Evolutionary conservation across 2,797 vertebrate genomes (phyloP), one percentile per base, ranked within the genome.

Genomic region (Sparidentex hasta): DNA sequence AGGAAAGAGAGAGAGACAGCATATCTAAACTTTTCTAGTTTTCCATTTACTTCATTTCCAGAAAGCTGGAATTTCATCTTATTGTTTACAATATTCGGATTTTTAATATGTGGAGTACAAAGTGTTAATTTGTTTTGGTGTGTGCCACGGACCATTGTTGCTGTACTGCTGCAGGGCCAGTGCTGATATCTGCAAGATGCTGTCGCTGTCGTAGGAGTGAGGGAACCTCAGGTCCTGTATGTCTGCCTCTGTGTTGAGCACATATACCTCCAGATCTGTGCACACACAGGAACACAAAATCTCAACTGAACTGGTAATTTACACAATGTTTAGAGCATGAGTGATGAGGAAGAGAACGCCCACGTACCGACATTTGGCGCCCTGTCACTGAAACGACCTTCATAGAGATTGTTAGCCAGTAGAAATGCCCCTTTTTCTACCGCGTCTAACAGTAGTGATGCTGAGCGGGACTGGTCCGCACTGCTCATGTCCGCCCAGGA

Each of bases 131-230:
- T 20, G 11, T 64, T 29, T 38, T 27, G 55, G 27, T 71, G 33
- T n/a, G 13, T 55, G 55, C 47, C 56, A 90, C 95, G 92, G 52
- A 98, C 97, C 97, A 0, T 97, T 98, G 71, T 97, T 96, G 91
- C 97, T 98, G 95, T 98, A 98, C 89, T 97, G 97, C 62, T 98
- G 97, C 93, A 98, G 96, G 65, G 97, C 97, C 74, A 94, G 93
- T 2, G 96, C 96, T 0, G 97, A 97, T 27, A 98, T 96, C 87
- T 97, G 96, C 79, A 98, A 95, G 77, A 96, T 96, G 88, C 96
- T 97, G 90, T 97, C 96, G 0, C 96, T 97, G 68, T 96, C 96
- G 2, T 97, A 96, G 17, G 97, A 96, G 89, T 98, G 96, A 43
- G 97, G 97, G 83, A 98, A 98, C 11, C 95, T 95, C 81, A 98